Conservation (phyloP, 2,888 invertebrate genomes). For the Cephus rjabovi region DNA sequence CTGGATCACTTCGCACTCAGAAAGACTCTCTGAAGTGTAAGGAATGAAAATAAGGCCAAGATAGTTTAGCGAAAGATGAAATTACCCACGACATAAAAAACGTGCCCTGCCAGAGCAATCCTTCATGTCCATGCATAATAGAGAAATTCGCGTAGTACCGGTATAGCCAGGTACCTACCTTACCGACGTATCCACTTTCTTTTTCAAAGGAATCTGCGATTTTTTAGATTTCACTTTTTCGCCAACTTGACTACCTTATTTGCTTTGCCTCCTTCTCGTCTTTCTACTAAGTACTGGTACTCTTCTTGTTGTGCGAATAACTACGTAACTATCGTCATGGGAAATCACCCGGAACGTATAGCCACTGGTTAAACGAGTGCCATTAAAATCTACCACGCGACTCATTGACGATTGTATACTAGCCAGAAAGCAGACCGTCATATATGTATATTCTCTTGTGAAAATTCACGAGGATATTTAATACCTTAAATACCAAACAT, state of each 20-base stretch:
- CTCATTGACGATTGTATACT: not conserved
- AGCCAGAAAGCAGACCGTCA: not conserved
- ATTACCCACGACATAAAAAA: not conserved
- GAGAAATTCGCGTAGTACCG: not conserved
- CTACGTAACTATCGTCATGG: not conserved
- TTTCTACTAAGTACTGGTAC: not conserved
- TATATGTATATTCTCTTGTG: not conserved
- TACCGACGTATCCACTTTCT: not conserved
- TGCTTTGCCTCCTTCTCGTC: not conserved
- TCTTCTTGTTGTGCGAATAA: not conserved
- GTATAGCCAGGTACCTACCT: not conserved
- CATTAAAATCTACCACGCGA: not conserved
- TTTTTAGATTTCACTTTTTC: not conserved
- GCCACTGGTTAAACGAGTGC: not conserved
- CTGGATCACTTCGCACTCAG: not conserved
- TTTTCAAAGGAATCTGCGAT: not conserved
- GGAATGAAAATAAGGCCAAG: not conserved
- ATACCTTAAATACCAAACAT: not conserved
- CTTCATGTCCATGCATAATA: not conserved
- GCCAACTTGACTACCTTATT: not conserved
- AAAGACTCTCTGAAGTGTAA: not conserved
- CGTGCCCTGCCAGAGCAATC: not conserved
- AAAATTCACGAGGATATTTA: not conserved
- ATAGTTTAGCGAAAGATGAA: not conserved
- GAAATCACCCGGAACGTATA: not conserved